Base-by-base conservation (phyloP, 2,888 invertebrate genomes). In the Fragum whitleyi region DNA sequence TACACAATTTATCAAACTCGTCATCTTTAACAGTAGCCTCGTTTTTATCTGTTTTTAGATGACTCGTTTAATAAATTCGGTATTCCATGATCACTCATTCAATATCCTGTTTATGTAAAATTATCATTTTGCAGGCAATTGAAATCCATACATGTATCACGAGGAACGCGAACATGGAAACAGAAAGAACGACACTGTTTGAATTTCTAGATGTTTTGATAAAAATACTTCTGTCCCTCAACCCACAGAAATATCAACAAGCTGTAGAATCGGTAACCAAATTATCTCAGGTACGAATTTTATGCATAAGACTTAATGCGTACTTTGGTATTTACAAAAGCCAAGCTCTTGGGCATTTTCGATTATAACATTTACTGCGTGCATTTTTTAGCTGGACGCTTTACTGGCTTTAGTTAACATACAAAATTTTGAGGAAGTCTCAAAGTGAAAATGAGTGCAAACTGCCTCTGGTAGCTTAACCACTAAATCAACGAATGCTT, bases 161-260 rank as follows among this genome's bases (percentile, higher is more conserved):
- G n/a, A 39, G 65, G 23, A 65, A 65, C 36, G 42, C 65, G 21
- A 65, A 65, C 21, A 65, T 42, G 28, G 65, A 65, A 23, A 65
- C 65, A 23, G 65, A 65, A 0, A 39, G 42, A 42, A 21, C 36
- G 0, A 26, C 65, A 2, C 29, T 65, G 21, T 65, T 42, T 11
- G 65, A 65, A 1, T 65, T 65, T 65, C 1, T 65, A 0, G 65
- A 65, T 42, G 65, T 65, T 39, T 42, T 65, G 42, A 23, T 42
- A 0, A 6, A 39, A 3, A 65, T 65, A 23, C 42, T 65, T 3
- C 36, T 19, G 21, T 26, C 39, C 6, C 26, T 65, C 19, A 36
- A 65, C 36, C 7, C n/a, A 65, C 9, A 23, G 42, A 65, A 42
- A 65, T 65, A 65, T 42, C 65, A 2, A 26, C 16, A 21, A 14